These are phyloP conservation scores for Mobula hypostoma DNA, from an alignment of 2,113 vertebrate species.

Conservation along the genomic window DNA sequence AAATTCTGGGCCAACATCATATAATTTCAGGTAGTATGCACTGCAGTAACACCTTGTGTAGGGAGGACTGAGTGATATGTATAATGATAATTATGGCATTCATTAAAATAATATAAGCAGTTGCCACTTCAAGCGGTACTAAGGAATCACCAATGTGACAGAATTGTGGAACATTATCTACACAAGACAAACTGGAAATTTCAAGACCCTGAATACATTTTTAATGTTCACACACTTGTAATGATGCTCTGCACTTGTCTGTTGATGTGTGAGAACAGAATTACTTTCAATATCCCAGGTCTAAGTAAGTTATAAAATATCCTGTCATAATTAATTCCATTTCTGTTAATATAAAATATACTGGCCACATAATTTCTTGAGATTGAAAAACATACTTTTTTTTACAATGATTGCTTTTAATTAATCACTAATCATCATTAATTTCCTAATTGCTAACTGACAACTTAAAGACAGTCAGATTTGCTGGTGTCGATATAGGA, in stretches of 20 bases:
- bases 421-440: background rate
- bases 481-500: background rate
- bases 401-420: background rate
- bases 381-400: background rate
- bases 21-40: background rate
- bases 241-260: background rate
- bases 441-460: background rate
- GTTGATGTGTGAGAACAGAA: background rate
- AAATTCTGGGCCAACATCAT: background rate
- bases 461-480: background rate
- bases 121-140: background rate
- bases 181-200: background rate
- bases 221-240: background rate
- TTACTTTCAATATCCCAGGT: background rate
- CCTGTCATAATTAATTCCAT: background rate
- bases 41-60: background rate
- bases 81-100: background rate
- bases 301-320: background rate
- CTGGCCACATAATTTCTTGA: background rate
- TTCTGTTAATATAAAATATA: background rate
- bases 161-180: background rate
- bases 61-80: background rate
- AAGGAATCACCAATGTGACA: background rate
- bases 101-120: background rate
- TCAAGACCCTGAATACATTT: background rate